A percentile compares a stretch with the other conserved stretches of the same genome.
Conservation (phyloP, 2,113 vertebrate species). For the Centropus unirufus region DNA sequence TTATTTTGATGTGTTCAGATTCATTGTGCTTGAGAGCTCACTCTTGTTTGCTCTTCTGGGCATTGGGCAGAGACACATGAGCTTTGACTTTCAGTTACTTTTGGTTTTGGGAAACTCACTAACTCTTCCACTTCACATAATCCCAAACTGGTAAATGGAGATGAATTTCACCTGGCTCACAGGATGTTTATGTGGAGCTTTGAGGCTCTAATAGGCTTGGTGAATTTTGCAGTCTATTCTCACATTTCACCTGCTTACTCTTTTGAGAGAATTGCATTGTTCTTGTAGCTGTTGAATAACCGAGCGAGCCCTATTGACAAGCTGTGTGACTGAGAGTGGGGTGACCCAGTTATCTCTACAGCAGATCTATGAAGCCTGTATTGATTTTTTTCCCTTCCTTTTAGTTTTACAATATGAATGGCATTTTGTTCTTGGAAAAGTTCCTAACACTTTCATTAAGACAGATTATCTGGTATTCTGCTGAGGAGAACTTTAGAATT, state of each 20-base stretch:
- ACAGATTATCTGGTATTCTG: neutral
- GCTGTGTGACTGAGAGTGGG: neutral
- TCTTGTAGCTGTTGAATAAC: neutral
- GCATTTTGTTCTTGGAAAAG: neutral
- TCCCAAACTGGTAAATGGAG: neutral
- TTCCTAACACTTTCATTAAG: neutral
- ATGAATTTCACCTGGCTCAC: neutral
- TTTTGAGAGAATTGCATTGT: neutral
- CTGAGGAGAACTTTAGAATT: neutral
- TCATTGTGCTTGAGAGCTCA: rapidly evolving
- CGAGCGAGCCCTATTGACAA: neutral
- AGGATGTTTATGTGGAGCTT: neutral
- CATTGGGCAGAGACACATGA: neutral
- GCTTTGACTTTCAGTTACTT: neutral
- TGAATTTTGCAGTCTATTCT: neutral
- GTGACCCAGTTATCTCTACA: neutral
- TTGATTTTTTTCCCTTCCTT: neutral
- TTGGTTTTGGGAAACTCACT: neutral
- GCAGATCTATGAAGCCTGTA: neutral
- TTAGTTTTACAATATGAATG: neutral
- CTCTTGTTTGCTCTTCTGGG: neutral
- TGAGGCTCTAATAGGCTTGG: neutral
- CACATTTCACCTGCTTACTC: neutral
- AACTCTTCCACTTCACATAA: neutral
- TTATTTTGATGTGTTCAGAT: neutral